Evolutionary conservation across 2,888 invertebrate genomes (phyloP), one percentile per base, ranked within the genome.

Genomic region (Lasioglossum leucozonium): DNA sequence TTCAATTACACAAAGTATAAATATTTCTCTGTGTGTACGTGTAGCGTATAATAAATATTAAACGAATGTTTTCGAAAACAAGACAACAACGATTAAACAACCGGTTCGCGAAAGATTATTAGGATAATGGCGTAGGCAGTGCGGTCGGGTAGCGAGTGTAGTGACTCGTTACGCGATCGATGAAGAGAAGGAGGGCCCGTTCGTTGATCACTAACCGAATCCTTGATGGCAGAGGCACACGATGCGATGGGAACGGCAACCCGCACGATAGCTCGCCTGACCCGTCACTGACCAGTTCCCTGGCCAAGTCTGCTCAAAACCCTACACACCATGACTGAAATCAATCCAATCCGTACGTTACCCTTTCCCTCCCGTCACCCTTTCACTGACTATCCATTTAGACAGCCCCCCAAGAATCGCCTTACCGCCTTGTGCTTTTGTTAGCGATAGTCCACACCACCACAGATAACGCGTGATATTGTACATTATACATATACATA

Each of bases 271-370:
- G 77, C 58, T 73, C 85, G 85, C 65, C 87, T 81, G 87, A 80
- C 72, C 58, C 78, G 79, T 78, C 77, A 87, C 88, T 84, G 86
- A 80, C 78, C 84, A 84, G 67, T 81, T 69, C 65, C 69, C 74
- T 82, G 58, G 51, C 42, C 55, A 65, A 30, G 82, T 83, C 79
- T 76, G 84, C 83, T 84, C 74, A 78, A 85, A 88, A 87, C 78
- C 82, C 82, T 82, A 30, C 65, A 62, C 65, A 69, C 65, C 65
- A 42, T 82, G 75, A 72, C 88, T 88, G 89, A 82, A 92, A 92
- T 92, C 91, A 92, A 92, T 92, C 88, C 87, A 88, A 91, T 92
- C 90, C 87, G 82, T 85, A 55, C 84, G 71, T 87, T 87, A 82
- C 78, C 78, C 84, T 87, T 77, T 80, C 78, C 79, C 73, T 72